Evolutionary conservation across 2,113 vertebrate species (phyloP), one percentile per base, ranked within the genome.

Genomic region (Trachemys scripta): DNA sequence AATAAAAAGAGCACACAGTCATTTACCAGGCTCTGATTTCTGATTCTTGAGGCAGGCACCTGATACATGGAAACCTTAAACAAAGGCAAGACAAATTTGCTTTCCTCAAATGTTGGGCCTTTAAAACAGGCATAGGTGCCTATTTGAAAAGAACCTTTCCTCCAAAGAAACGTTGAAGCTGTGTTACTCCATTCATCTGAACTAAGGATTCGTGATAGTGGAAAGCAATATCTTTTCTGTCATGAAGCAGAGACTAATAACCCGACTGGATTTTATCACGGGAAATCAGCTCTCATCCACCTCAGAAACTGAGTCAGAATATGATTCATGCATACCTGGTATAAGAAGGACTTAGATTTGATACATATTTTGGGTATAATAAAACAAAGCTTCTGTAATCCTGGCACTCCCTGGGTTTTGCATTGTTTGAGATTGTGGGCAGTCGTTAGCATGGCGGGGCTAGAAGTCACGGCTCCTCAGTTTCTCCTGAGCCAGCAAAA

Each of bases 221-320:
- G 42, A 49, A 1, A 81, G 38, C 31, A 75, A 6, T 19, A 5
- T 17, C n/a, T 57, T 35, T 25, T 24, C 27, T n/a, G 8, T 5
- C 5, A 5, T 14, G 69, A 9, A 8, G n/a, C 29, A 8, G 29
- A 50, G 65, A 50, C 1, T 42, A 0, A 11, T 0, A 1, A 8
- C 49, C n/a, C 16, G 82, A 50, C 38, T 45, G 69, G 54, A 5
- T 85, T 1, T 22, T 51, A 0, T 0, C 69, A 47, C 12, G 38
- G 9, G 2, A 87, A 85, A 76, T 76, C 42, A 69, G 12, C 51
- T 90, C 42, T 0, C 0, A 24, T 0, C 22, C 0, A 0, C 2
- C 38, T 11, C 14, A 87, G 38, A 92, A 75, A 2, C 22, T 78
- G 84, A 8, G 11, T 49, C 47, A 90, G 25, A 42, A 86, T 2